Base-by-base conservation (phyloP, 2,888 invertebrate species). In the Hipparchia sbordonii region DNA sequence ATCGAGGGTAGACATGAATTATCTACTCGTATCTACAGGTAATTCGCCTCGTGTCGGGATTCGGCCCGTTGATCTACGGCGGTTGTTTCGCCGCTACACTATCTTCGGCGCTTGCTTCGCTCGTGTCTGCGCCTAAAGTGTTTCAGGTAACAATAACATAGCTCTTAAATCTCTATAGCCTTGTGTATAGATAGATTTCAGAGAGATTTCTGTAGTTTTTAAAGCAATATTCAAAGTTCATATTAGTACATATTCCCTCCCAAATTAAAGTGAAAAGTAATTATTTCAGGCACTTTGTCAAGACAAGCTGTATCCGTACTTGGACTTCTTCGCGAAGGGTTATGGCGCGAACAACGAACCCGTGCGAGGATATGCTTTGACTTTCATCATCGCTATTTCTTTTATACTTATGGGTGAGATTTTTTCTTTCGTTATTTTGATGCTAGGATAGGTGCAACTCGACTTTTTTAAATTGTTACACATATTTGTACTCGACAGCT, bases 61-160 rank as follows among this genome's bases (percentile, higher is more conserved):
- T 97, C 84, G 98, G 98, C 0, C 99, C 99, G 0, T 93, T 99
- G 68, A 98, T 99, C 80, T 98, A 98, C 87, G 98, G 98, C 48
- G 99, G 99, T 0, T 99, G 99, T 84, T 99, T 99, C 90, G 99
- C 99, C 0, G 99, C 99, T 0, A 98, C 99, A 0, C 91, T 99
- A 13, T 99, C 99, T 0, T 99, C 99, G 0, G 99, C 99, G 0
- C 94, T 99, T 69, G 99, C 99, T 0, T 98, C 98, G 77, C 94
- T 99, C 68, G 99, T 99, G 0, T 98, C 98, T 0, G 99, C 99
- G 0, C 99, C 99, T 0, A 98, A 98, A 95, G 97, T 97, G 0
- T 97, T 98, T 82, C 98, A 98, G 93, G 95, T 95, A 79, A 39
- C 39, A 39, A 39, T 1, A 39, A 4, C 39, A 5, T 1, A 39